phyloP scores from a whole-genome alignment of 2,888 invertebrate species.

The Trachelus iudaicus region DNA sequence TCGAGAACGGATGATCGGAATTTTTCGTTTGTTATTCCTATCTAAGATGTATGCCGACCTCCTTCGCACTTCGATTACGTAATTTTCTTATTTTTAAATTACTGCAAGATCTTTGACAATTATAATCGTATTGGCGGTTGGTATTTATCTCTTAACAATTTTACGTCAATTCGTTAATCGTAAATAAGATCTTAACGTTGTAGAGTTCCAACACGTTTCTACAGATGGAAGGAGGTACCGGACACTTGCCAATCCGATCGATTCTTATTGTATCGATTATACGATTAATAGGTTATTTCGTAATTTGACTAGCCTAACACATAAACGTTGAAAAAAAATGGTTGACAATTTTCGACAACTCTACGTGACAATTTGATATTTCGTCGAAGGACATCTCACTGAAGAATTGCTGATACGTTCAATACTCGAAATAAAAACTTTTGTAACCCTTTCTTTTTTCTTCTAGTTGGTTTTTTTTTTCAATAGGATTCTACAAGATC shows the following conservation, averaged over 20 bases:
- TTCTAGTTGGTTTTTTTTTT: conserved; percentile 9
- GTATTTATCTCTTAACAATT: neutral
- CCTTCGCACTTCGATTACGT: neutral
- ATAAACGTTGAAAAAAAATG: conserved; percentile 52
- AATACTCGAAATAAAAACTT: conserved; percentile 12
- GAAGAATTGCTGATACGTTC: conserved; percentile 10
- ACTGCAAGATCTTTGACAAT: neutral
- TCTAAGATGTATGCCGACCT: neutral
- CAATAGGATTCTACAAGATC: neutral
- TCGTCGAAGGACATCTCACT: neutral
- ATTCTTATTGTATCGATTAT: neutral
- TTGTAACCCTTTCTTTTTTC: neutral
- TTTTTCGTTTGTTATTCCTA: neutral
- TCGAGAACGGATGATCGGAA: neutral
- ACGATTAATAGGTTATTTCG: conserved; percentile 1
- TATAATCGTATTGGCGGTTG: neutral
- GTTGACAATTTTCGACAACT: conserved; percentile 47
- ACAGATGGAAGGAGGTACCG: neutral
- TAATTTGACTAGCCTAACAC: conserved; percentile 47
- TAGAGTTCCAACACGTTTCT: neutral
- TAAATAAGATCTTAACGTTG: neutral
- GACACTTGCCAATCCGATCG: neutral
- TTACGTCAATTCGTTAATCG: neutral
- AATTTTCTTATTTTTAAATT: neutral
- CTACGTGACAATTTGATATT: conserved; percentile 17